These are phyloP conservation scores for Athalia rosae DNA, from an alignment of 2,888 invertebrate species.

Conservation along the genomic window DNA sequence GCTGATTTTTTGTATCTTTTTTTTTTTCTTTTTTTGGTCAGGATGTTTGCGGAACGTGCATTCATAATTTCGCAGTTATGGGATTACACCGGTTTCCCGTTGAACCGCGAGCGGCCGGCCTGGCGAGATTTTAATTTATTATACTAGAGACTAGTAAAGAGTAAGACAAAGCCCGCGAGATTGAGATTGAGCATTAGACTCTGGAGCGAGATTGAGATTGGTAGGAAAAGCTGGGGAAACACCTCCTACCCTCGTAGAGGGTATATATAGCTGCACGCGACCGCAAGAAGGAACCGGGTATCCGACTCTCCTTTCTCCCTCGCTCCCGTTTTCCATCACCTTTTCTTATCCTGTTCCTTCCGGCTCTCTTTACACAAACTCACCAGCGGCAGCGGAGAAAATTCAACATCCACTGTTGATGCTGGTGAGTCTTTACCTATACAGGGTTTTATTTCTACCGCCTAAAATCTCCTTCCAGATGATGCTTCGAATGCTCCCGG, in stretches of 20 bases:
- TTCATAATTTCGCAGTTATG: neutral
- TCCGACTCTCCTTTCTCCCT: conserved; percentile 26
- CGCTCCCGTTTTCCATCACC: neutral
- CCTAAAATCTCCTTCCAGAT: neutral
- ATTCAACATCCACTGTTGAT: neutral
- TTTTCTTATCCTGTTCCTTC: conserved; percentile 3
- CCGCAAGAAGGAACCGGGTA: conserved; percentile 34
- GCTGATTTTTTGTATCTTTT: too few relatives aligned
- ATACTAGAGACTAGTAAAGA: neutral
- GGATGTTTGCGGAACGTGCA: neutral
- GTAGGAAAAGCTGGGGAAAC: conserved; percentile 22
- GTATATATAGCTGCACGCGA: conserved; percentile 22
- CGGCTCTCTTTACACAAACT: conserved; percentile 33
- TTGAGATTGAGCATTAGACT: conserved; percentile 44
- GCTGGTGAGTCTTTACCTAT: neutral
- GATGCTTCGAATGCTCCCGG: conserved; percentile 17
- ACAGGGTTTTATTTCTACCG: too few relatives aligned
- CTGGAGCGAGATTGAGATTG: conserved; percentile 37
- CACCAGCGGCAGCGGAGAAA: neutral
- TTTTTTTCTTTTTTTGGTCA: too few relatives aligned
- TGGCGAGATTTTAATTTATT: conserved; percentile 45
- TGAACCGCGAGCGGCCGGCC: conserved; percentile 52
- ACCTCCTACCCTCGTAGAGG: neutral
- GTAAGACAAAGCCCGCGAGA: conserved; percentile 28
- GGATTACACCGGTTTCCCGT: conserved; percentile 9